Evolutionary conservation across 1,140 invertebrate species (phyloP).

Genomic region (Ips typographus): DNA sequence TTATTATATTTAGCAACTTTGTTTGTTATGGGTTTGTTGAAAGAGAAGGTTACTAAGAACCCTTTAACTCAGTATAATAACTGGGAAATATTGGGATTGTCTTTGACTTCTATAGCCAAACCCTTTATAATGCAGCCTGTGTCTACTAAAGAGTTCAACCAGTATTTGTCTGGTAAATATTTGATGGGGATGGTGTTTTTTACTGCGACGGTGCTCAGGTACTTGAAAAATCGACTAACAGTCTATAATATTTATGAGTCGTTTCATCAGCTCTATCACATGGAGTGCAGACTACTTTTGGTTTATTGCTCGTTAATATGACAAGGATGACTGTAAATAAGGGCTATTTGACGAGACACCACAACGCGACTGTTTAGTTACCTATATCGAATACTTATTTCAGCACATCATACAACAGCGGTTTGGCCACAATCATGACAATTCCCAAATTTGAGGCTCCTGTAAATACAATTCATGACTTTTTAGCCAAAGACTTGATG

Average conservation of each 20-base stretch:
- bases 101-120: conserved; percentile 27
- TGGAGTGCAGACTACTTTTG: too few relatives aligned
- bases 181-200: conserved; percentile 51
- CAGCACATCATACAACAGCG: conserved; percentile 54
- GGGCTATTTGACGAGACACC: too few relatives aligned
- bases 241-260: background rate
- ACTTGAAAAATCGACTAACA: background rate
- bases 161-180: conserved; percentile 25
- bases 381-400: background rate
- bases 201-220: conserved; percentile 54
- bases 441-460: conserved; percentile 52
- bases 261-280: too few relatives aligned
- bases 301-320: too few relatives aligned
- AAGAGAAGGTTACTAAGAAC: background rate
- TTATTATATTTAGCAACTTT: conserved; percentile 9
- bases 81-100: conserved; percentile 13
- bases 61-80: background rate
- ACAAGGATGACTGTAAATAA: too few relatives aligned
- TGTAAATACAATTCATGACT: conserved; percentile 41
- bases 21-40: conserved; percentile 5
- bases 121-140: conserved; percentile 36
- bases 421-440: conserved; percentile 58
- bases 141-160: conserved; percentile 12
- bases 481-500: conserved; percentile 29
- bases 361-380: too few relatives aligned